phyloP scores from a whole-genome alignment of 2,113 vertebrate genomes.

The Ictidomys tridecemlineatus region DNA sequence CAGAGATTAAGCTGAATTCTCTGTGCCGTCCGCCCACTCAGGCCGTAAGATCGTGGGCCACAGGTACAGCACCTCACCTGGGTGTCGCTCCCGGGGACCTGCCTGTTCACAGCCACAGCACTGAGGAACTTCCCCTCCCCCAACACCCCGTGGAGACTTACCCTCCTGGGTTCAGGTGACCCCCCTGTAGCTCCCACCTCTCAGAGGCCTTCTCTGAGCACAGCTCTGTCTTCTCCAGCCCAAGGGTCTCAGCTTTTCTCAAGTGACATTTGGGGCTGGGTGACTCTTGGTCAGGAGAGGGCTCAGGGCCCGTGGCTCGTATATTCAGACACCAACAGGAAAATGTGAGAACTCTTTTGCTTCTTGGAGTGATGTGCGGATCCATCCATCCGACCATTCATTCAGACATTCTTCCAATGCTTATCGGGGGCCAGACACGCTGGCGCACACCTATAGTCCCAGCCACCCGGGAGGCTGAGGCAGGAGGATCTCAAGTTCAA shows the following conservation, averaged over 20 bases:
- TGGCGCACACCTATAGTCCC: background rate
- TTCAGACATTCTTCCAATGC: background rate
- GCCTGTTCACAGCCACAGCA: background rate
- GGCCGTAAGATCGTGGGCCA: background rate
- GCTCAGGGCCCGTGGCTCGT: background rate
- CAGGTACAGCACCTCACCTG: accelerated
- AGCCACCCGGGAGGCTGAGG: background rate
- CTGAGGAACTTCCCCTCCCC: background rate
- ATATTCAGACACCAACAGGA: background rate
- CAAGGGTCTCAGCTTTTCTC: background rate
- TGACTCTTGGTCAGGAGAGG: accelerated
- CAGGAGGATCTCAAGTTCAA: background rate
- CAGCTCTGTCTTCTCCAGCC: background rate
- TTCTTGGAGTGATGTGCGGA: background rate
- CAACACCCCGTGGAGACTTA: accelerated
- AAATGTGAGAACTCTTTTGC: background rate
- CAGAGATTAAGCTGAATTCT: too few relatives aligned
- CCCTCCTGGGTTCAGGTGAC: background rate
- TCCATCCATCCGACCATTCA: background rate
- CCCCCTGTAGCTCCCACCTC: background rate
- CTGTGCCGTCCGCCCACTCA: background rate
- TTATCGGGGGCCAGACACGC: too few relatives aligned
- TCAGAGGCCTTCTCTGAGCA: background rate
- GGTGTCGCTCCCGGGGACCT: background rate
- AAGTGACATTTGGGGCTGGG: background rate